phyloP scores from a whole-genome alignment of 2,113 vertebrate genomes.

The Coptodon rendalli region DNA sequence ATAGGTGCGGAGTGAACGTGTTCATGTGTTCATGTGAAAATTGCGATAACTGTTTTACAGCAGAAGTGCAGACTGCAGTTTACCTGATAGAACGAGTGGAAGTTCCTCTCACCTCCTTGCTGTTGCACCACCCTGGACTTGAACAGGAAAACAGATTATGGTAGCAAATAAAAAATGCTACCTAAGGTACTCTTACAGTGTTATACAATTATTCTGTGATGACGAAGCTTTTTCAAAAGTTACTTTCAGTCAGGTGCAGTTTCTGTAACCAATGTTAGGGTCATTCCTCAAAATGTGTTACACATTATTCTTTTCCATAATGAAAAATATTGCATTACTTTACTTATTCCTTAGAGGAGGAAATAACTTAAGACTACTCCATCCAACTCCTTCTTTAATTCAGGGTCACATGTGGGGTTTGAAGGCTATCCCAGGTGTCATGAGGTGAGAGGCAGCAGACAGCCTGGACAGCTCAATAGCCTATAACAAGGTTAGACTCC shows the following conservation, averaged over 20 bases:
- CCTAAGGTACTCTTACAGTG: neutral
- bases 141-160: constrained; percentile 11
- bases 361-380: accelerated
- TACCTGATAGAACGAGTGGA: constrained; percentile 93
- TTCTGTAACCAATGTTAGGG: neutral
- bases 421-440: neutral
- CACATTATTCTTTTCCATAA: neutral
- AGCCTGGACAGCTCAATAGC: accelerated
- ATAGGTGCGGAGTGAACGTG: neutral
- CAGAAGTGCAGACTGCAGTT: neutral
- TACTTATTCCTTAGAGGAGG: neutral
- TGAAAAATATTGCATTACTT: neutral
- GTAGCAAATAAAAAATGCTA: neutral
- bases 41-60: neutral
- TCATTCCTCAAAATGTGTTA: neutral
- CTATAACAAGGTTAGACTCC: neutral
- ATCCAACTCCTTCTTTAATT: neutral
- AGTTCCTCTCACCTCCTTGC: constrained; percentile 89
- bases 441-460: neutral
- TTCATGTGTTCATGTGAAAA: neutral
- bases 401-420: neutral
- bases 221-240: neutral
- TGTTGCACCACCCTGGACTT: constrained; percentile 91
- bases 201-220: neutral
- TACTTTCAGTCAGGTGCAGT: neutral